Conservation (phyloP, 2,113 vertebrate genomes). For the Pelusios castaneus region DNA sequence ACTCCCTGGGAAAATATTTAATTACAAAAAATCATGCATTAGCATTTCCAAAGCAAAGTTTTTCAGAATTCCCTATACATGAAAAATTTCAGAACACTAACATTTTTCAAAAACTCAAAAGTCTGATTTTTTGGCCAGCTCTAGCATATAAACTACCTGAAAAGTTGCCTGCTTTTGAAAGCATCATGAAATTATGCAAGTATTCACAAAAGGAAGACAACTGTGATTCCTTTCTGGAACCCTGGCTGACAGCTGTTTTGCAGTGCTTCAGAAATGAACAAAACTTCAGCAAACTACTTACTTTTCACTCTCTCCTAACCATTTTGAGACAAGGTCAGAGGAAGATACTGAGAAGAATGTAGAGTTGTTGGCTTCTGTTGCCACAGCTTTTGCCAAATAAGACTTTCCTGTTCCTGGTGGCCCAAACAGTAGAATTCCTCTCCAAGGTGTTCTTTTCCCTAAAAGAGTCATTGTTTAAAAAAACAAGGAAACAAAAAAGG, state of each 20-base stretch:
- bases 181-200: neutral
- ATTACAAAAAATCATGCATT: neutral
- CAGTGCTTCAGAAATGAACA: neutral
- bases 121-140: neutral
- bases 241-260: neutral
- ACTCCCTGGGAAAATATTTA: neutral
- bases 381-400: slow-evolving; percentile 97
- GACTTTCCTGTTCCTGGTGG: slow-evolving; percentile 99
- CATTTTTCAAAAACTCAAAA: neutral
- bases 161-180: neutral
- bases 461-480: slow-evolving; percentile 25
- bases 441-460: slow-evolving; percentile 98
- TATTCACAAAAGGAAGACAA: neutral
- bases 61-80: neutral
- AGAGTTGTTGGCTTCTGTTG: slow-evolving; percentile 98
- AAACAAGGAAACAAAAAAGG: neutral
- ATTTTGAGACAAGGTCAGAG: slow-evolving; percentile 97
- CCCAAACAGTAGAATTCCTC: slow-evolving; percentile 95
- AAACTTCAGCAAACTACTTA: slow-evolving; percentile 72
- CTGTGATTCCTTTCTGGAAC: neutral
- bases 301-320: slow-evolving; percentile 99
- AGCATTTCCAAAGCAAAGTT: neutral
- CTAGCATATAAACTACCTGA: neutral
- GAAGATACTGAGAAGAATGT: slow-evolving; percentile 98
- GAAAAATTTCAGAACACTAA: neutral